These are phyloP conservation scores for Boloria euphrosyne DNA, from an alignment of 2,888 invertebrate genomes.

Conservation along the genomic window DNA sequence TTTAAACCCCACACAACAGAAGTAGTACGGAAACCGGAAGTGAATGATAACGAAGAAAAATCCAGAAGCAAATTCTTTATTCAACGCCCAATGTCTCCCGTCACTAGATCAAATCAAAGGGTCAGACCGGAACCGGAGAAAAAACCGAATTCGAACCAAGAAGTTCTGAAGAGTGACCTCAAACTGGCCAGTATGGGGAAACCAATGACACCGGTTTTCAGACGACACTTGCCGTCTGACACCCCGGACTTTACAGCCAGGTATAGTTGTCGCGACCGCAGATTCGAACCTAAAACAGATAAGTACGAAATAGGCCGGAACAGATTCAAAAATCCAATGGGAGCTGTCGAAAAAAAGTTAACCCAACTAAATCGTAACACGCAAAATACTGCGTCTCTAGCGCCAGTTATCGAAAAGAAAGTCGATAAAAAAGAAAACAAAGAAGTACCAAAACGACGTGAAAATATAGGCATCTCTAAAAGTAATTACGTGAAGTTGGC, in stretches of 20 bases:
- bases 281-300: conserved; percentile 47
- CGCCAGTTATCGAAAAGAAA: conserved; percentile 51
- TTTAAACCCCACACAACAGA: conserved; percentile 66
- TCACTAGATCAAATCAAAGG: conserved; percentile 55
- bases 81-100: conserved; percentile 62
- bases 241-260: conserved; percentile 62
- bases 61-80: conserved; percentile 74
- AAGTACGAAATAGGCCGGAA: conserved; percentile 49
- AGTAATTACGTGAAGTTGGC: conserved; percentile 78
- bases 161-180: conserved; percentile 65
- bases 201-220: conserved; percentile 76
- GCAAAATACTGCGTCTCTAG: conserved; percentile 47
- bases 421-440: conserved; percentile 39
- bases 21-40: conserved; percentile 51
- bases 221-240: conserved; percentile 58
- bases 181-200: conserved; percentile 72
- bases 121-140: conserved; percentile 56
- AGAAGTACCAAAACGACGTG: conserved; percentile 50
- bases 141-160: conserved; percentile 43
- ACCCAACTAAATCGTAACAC: conserved; percentile 50
- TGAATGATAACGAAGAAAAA: conserved; percentile 56
- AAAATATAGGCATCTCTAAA: conserved; percentile 66
- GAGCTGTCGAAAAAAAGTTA: conserved; percentile 44
- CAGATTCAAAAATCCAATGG: conserved; percentile 54
- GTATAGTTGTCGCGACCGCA: conserved; percentile 67